These are phyloP conservation scores for Spea bombifrons DNA, from an alignment of 2,113 vertebrate species.

Conservation along the genomic window DNA sequence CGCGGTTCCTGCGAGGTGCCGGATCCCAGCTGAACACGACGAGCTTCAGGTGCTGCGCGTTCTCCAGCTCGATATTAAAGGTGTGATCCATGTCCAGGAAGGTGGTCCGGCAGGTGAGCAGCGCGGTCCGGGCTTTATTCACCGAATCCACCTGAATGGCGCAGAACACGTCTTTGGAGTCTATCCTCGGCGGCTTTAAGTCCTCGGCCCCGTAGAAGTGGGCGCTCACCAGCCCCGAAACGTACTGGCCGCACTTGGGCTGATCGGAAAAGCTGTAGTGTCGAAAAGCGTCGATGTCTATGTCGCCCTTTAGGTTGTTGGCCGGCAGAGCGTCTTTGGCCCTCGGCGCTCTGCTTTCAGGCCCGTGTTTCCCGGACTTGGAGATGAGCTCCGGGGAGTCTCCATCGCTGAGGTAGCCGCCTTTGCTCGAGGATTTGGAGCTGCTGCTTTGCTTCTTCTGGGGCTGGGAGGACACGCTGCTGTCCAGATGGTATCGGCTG, in stretches of 20 bases:
- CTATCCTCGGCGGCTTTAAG: slow-evolving; percentile 87
- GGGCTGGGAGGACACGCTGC: slow-evolving; percentile 86
- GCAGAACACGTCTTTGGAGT: slow-evolving; percentile 94
- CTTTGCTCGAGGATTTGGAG: slow-evolving; percentile 87
- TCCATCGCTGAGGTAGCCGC: slow-evolving; percentile 94
- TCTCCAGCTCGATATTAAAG: slow-evolving; percentile 97
- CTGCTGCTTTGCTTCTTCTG: slow-evolving; percentile 77
- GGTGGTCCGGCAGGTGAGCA: slow-evolving; percentile 86
- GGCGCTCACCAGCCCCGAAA: slow-evolving; percentile 94
- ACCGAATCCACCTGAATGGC: slow-evolving; percentile 97
- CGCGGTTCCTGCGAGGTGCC: slow-evolving; percentile 80
- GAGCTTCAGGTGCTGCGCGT: slow-evolving; percentile 93
- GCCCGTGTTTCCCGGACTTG: slow-evolving; percentile 83
- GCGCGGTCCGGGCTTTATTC: slow-evolving; percentile 93
- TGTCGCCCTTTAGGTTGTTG: slow-evolving; percentile 72
- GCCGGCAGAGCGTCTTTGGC: slow-evolving; percentile 64
- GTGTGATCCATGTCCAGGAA: slow-evolving; percentile 98
- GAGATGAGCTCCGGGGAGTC: slow-evolving; percentile 91
- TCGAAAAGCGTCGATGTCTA: slow-evolving; percentile 91
- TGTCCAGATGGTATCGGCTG: slow-evolving; percentile 94
- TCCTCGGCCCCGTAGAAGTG: slow-evolving; percentile 97
- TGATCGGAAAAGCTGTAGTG: slow-evolving; percentile 94
- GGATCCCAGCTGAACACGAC: slow-evolving; percentile 97
- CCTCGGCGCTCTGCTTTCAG: slow-evolving; percentile 73
- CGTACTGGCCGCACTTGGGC: slow-evolving; percentile 88